A percentile compares a stretch with the other conserved stretches of the same genome.
Evolutionary conservation across 2,113 vertebrate species (phyloP).

Genomic region (Hucho hucho): DNA sequence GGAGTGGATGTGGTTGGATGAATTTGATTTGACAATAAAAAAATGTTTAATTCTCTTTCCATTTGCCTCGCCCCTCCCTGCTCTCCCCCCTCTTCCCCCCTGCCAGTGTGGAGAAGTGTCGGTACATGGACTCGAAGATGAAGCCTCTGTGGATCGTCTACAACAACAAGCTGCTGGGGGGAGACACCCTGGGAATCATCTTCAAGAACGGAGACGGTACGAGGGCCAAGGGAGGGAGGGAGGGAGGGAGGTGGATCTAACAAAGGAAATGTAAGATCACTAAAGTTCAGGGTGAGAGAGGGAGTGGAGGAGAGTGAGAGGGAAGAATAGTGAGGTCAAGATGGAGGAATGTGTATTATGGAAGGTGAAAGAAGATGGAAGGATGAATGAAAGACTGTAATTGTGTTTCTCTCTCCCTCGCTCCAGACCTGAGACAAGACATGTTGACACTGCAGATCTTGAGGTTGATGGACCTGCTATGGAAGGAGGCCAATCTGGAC

Average conservation of each 20-base stretch:
- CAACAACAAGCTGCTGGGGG: slow-evolving; percentile 88
- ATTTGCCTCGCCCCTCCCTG: no score
- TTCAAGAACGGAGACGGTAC: slow-evolving; percentile 99
- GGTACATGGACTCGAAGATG: slow-evolving; percentile 99
- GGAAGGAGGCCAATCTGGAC: slow-evolving; percentile 95
- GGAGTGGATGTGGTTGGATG: slow-evolving; percentile 38
- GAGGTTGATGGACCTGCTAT: slow-evolving; percentile 93
- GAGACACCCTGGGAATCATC: slow-evolving; percentile 91
- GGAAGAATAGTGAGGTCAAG: neutral
- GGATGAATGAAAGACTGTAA: no score
- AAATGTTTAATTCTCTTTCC: no score
- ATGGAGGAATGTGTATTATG: neutral
- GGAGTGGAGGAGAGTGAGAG: neutral
- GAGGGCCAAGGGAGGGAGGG: slow-evolving; percentile 81
- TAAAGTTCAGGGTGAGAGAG: neutral
- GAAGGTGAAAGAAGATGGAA: neutral
- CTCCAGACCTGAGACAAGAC: slow-evolving; percentile 90
- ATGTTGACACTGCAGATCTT: slow-evolving; percentile 97
- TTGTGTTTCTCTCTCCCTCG: neutral
- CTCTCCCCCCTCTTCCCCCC: neutral
- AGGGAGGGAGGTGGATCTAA: slow-evolving; percentile 5
- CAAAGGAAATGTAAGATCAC: no score
- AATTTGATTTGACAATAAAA: neutral
- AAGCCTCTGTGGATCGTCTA: slow-evolving; percentile 98
- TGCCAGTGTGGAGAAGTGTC: slow-evolving; percentile 91